Conservation (phyloP, 1,140 invertebrate genomes). For the silkworm (Bombyx mori) region ASM3026992v2 NC_085112.1:6520501-6521000, state of each 20-base stretch:
- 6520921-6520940: neutral
- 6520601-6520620: too few relatives aligned
- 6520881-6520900: conserved; percentile 12
- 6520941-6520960: too few relatives aligned
- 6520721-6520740: neutral
- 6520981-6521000: too few relatives aligned
- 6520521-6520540: too few relatives aligned
- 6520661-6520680: neutral
- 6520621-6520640: too few relatives aligned
- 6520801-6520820: conserved; percentile 30
- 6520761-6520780: conserved; percentile 26
- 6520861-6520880: conserved; percentile 31
- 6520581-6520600: too few relatives aligned
- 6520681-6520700: neutral
- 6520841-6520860: conserved; percentile 16
- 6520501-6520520: too few relatives aligned
- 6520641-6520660: too few relatives aligned
- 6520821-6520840: conserved; percentile 33
- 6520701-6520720: too few relatives aligned
- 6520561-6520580: too few relatives aligned
- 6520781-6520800: conserved; percentile 31
- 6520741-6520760: conserved; percentile 22
- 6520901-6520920: neutral
- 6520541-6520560: too few relatives aligned
- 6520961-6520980: too few relatives aligned